Evolutionary conservation across 1,140 invertebrate species (phyloP), one percentile per base, ranked within the genome.

Genomic region (Cylas formicarius): DNA sequence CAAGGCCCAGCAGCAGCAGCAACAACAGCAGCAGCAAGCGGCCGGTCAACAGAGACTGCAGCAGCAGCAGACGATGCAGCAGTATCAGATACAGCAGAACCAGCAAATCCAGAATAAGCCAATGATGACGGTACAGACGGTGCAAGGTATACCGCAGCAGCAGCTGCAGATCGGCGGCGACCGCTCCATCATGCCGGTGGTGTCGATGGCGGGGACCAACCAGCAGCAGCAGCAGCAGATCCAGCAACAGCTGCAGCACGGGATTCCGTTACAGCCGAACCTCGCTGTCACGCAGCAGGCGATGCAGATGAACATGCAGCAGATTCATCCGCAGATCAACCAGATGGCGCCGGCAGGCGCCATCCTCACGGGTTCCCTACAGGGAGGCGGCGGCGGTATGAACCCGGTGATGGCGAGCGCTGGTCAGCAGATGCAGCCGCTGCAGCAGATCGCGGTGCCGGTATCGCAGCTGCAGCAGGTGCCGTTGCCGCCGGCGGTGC

Each of bases 81-180:
- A 68, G 19, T 68, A 67, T 35, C 71, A 70, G 45, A 65, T 68
- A 35, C 63, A 63, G 37, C 67, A 66, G 10, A 66, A 63, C 33
- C 72, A 69, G 49, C 74, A 75, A 56, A 70, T 74, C 38, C 73
- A 75, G 51, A 70, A 70, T 6, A 72, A 74, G 54, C 67, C 73
- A 11, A 63, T 74, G 44, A 75, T 74, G 71, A 67, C 36, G 46
- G 61, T 66, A 57, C 62, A 64, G 55, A 58, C 71, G 4, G 61
- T 66, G 19, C 58, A 59, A 44, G 53, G 56, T 7, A 55, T 73
- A 9, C 71, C 71, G 33, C 71, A 72, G 40, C 69, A 68, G 39
- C 66, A 60, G 49, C 53, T 59, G 17, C 67, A 57, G 51, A 62
- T 69, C 18, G 58, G 63, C 13, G 67, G 67, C 13, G 70, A 72